A percentile compares a stretch with the other conserved stretches of the same genome.
phyloP scores from a whole-genome alignment of 1,140 invertebrate species.

The Platorchestia sp. region DNA sequence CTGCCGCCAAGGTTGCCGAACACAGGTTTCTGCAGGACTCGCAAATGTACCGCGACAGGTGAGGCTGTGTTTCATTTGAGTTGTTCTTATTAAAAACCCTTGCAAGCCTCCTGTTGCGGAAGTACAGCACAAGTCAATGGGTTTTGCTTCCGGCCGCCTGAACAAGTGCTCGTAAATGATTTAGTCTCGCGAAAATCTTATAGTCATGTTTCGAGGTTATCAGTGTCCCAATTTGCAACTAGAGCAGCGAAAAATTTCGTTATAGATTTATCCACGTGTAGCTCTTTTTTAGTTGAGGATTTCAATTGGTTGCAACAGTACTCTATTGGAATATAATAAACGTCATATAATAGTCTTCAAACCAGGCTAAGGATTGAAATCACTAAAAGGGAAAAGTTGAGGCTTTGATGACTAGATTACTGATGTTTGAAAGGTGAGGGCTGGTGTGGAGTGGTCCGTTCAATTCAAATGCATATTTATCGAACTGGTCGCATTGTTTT shows the following conservation, averaged over 20 bases:
- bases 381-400: too few relatives aligned
- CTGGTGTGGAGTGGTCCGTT: not conserved
- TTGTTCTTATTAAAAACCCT: not conserved
- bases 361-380: too few relatives aligned
- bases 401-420: not conserved
- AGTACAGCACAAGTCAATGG: not conserved
- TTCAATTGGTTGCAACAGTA: too few relatives aligned
- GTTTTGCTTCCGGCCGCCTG: not conserved
- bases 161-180: not conserved
- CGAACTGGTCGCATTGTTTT: too few relatives aligned
- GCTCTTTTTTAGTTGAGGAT: too few relatives aligned
- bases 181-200: not conserved
- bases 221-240: too few relatives aligned
- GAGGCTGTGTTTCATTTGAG: not conserved
- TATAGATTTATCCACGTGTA: too few relatives aligned
- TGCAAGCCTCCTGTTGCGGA: not conserved
- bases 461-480: too few relatives aligned
- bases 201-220: not conserved
- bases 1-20: slow-evolving; percentile 73
- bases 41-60: slow-evolving; percentile 75
- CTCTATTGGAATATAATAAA: too few relatives aligned
- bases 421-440: not conserved
- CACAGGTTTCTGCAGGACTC: slow-evolving; percentile 68
- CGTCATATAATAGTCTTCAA: too few relatives aligned
- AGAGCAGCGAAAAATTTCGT: too few relatives aligned